A percentile compares a stretch with the other conserved stretches of the same genome.
Evolutionary conservation across 2,888 invertebrate genomes (phyloP).

Genomic region (Drosophila imparisetae): DNA sequence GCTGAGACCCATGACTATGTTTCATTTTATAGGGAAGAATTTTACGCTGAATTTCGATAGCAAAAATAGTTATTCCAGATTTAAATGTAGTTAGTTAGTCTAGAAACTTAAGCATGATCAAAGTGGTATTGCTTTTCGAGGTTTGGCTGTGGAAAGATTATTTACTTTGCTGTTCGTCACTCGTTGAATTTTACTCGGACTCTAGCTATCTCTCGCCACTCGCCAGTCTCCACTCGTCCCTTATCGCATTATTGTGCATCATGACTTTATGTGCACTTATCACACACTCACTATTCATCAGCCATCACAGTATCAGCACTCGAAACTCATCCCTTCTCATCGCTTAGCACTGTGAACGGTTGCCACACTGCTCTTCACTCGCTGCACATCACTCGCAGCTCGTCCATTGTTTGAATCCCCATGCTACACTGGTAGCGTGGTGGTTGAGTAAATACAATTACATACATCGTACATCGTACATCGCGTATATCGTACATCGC

Average conservation of each 20-base stretch:
- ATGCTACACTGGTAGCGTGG: not conserved
- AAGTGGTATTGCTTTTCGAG: not conserved
- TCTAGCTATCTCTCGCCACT: not conserved
- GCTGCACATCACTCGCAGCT: constrained; percentile 15
- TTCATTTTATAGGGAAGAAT: not conserved
- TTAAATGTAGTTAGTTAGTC: not conserved
- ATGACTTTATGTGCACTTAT: not conserved
- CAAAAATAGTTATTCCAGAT: not conserved
- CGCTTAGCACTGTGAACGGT: constrained; percentile 9
- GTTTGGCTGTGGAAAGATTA: not conserved
- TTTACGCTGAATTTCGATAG: not conserved
- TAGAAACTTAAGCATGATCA: not conserved
- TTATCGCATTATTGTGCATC: not conserved
- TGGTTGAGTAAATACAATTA: constrained; percentile 45
- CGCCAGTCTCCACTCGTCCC: not conserved
- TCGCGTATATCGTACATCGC: constrained; percentile 15
- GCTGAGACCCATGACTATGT: not conserved
- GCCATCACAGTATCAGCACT: not conserved
- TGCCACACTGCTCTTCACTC: constrained; percentile 2
- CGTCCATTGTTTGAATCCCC: constrained; percentile 30
- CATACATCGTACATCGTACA: constrained; percentile 31
- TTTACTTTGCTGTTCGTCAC: not conserved
- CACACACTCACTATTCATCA: not conserved
- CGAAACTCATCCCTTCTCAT: not conserved
- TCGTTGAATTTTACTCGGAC: constrained; percentile 2